A percentile compares a stretch with the other conserved stretches of the same genome.
Conservation (phyloP, 2,113 vertebrate species). For the Baryphthengus martii region DNA sequence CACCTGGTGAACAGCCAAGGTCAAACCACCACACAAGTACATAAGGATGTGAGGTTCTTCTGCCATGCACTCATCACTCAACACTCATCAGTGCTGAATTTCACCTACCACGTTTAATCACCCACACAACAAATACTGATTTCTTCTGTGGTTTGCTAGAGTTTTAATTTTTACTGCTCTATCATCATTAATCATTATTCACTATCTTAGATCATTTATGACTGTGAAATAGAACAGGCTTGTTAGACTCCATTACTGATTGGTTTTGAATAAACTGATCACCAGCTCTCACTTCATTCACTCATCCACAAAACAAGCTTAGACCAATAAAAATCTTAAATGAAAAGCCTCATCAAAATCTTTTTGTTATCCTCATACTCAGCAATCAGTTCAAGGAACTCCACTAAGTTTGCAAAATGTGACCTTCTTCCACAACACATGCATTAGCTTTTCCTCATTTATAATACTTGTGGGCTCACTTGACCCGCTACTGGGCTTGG, state of each 20-base stretch:
- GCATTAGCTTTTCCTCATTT: not conserved
- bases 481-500: not conserved
- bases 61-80: not conserved
- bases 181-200: not conserved
- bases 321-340: not conserved
- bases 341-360: not conserved
- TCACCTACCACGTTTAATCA: not conserved
- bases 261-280: not conserved
- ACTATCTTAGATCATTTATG: not conserved
- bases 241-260: not conserved
- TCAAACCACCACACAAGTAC: not conserved
- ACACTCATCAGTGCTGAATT: not conserved
- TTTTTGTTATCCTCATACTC: not conserved
- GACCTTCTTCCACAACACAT: not conserved
- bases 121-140: not conserved
- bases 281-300: not conserved
- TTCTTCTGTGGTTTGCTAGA: not conserved
- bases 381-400: not conserved
- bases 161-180: not conserved
- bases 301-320: not conserved
- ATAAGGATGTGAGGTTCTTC: not conserved
- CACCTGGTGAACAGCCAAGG: too few species aligned
- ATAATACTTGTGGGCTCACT: not conserved
- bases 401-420: not conserved
- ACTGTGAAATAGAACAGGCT: not conserved